phyloP scores from a whole-genome alignment of 2,888 invertebrate genomes.

The Lasioglossum morio region DNA sequence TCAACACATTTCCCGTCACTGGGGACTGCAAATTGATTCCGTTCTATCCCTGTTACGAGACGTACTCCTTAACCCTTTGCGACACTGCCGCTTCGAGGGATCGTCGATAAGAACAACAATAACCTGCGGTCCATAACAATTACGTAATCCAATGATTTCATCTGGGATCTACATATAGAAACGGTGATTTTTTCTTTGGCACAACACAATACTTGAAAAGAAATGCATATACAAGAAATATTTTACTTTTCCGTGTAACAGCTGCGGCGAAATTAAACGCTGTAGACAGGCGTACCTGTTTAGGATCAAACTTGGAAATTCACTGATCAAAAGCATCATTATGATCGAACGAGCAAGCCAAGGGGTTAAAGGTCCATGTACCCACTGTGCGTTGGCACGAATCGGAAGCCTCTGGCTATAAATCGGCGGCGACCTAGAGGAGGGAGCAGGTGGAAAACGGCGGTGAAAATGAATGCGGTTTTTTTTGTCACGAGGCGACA shows the following conservation, averaged over 20 bases:
- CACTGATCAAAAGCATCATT: neutral
- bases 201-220: neutral
- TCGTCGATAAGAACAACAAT: neutral
- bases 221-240: neutral
- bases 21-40: neutral
- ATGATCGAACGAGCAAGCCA: neutral
- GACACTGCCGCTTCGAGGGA: neutral
- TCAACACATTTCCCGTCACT: neutral
- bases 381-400: neutral
- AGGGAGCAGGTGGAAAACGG: neutral
- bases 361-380: neutral
- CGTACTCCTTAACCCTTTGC: neutral
- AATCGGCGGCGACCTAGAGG: neutral
- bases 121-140: neutral
- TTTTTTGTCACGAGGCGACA: neutral
- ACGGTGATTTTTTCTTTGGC: too few relatives aligned
- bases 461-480: constrained; percentile 1
- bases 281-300: neutral
- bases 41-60: neutral
- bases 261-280: neutral
- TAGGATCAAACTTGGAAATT: neutral
- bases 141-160: neutral
- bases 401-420: neutral
- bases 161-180: neutral
- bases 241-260: neutral